phyloP scores from a whole-genome alignment of 1,140 invertebrate species.

The Epicauta chinensis region DNA sequence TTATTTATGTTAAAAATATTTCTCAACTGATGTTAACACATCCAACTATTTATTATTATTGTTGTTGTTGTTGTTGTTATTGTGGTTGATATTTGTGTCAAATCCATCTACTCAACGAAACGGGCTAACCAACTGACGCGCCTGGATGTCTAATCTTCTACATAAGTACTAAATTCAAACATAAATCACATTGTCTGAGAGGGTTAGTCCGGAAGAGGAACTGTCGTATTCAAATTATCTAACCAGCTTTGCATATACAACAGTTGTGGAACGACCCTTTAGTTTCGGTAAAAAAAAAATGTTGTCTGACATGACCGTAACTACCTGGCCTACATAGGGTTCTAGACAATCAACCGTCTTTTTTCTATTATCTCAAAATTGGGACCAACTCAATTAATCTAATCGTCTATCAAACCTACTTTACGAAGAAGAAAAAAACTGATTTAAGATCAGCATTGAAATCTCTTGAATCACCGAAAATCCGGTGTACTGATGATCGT shows the following conservation, averaged over 20 bases:
- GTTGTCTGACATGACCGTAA: neutral
- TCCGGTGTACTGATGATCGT: too few species aligned
- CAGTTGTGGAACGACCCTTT: slow-evolving; percentile 25
- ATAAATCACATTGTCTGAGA: slow-evolving; percentile 26
- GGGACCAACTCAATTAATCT: too few species aligned
- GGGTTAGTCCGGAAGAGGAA: slow-evolving; percentile 27
- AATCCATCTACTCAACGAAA: neutral
- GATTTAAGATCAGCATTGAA: too few species aligned
- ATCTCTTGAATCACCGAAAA: too few species aligned
- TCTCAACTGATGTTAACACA: too few species aligned
- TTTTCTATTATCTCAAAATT: slow-evolving; percentile 8
- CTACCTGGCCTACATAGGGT: too few species aligned
- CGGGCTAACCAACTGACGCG: slow-evolving; percentile 23
- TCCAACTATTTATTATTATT: too few species aligned
- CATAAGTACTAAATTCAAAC: neutral
- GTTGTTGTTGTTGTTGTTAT: too few species aligned
- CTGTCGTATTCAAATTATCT: slow-evolving; percentile 26
- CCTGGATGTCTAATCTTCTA: neutral
- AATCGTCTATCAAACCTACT: too few species aligned
- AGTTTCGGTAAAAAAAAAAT: slow-evolving; percentile 7
- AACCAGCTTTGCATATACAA: slow-evolving; percentile 20
- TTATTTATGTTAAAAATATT: too few species aligned
- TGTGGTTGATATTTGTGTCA: too few species aligned
- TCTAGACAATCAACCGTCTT: neutral
- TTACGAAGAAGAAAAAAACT: too few species aligned